Base-by-base conservation (phyloP, 2,113 vertebrate species). In the Zosterops lateralis region DNA sequence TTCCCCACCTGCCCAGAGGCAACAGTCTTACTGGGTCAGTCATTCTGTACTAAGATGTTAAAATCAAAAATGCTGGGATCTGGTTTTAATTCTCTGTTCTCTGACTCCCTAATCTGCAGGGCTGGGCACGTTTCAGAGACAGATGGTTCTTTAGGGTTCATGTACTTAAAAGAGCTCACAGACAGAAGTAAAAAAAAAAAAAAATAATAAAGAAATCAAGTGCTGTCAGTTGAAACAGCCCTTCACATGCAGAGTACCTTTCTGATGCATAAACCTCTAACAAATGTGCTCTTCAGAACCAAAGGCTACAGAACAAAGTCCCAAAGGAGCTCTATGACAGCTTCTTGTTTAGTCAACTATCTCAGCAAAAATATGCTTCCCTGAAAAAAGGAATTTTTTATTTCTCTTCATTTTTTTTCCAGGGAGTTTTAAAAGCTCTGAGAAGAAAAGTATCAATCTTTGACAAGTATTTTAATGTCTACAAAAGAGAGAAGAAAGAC, bases 51-150 rank as follows among this genome's bases (percentile, higher is more conserved):
- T 32, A 57, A 75, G 66, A 93, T 24, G 51, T 73, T 74, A 95
- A 87, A 70, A 80, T 64, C 26, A 47, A 34, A 91, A 87, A 82
- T 83, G 61, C 21, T 25, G 58, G 71, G 89, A 87, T 95, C 87
- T 91, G 93, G 78, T 95, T 96, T 96, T 92, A 93, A 95, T 91
- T 95, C 87, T 83, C 82, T 87, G 89, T 93, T 93, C 94, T 95
- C 64, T 71, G 67, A 80, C 75, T 96, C 85, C 40, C 84, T 73
- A 86, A 85, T 64, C 81, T 91, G 87, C 74, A 87, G 92, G 89
- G 90, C 89, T 96, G 93, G 91, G 84, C 89, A 95, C 3, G 3
- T 94, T 91, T 95, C 91, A 90, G 87, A 91, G 67, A 72, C 87
- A 95, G 71, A 92, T 85, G 75, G 74, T 8, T 92, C 58, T 92